A percentile compares a stretch with the other conserved stretches of the same genome.
These are phyloP conservation scores for Xiphorhynchus elegans DNA, from an alignment of 2,113 vertebrate species.

Conservation along the genomic window DNA sequence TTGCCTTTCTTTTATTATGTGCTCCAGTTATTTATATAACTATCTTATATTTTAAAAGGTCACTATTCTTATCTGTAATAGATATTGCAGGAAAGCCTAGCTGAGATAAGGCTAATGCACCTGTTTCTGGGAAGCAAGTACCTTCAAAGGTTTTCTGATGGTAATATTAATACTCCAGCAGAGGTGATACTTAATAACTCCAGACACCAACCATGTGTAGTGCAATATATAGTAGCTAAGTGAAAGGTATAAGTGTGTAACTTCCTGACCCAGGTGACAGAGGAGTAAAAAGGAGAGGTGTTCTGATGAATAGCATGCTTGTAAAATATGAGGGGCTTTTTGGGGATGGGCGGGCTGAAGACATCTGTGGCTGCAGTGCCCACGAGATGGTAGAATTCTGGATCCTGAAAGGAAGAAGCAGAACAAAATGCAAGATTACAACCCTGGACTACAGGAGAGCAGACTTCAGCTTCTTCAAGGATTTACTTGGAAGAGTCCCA, in stretches of 20 bases:
- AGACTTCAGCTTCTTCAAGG: neutral
- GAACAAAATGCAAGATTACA: neutral
- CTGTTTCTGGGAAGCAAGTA: neutral
- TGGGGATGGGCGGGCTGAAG: neutral
- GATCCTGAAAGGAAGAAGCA: neutral
- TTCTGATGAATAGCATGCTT: neutral
- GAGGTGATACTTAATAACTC: neutral
- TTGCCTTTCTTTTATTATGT: neutral
- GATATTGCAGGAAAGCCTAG: neutral
- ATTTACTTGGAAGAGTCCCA: neutral
- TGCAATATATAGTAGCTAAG: neutral
- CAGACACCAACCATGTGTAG: neutral
- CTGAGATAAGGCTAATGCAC: neutral
- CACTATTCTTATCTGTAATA: neutral
- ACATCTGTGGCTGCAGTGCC: neutral
- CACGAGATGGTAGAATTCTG: neutral
- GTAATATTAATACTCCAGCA: neutral
- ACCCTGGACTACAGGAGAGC: neutral
- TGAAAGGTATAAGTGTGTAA: neutral
- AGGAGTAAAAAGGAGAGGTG: neutral
- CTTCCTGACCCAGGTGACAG: neutral
- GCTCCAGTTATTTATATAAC: neutral
- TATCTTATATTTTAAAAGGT: neutral
- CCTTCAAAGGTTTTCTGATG: neutral
- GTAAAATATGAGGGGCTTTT: neutral